Evolutionary conservation across 2,113 vertebrate species (phyloP).

Genomic region (Cochlearius cochlearius): DNA sequence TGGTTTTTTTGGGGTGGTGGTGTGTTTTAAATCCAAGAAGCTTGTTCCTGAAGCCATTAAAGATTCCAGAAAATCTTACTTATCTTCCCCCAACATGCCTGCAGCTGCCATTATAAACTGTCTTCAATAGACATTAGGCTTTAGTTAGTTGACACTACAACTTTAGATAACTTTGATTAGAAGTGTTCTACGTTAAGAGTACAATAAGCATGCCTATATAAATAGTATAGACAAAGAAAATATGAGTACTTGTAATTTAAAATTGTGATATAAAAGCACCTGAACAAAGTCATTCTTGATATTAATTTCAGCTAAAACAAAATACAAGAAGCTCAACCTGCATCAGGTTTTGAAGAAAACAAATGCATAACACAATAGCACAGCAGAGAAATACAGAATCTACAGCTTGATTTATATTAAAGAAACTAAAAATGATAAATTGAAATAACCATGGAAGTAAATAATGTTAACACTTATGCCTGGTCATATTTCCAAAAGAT

Average conservation of each 20-base stretch:
- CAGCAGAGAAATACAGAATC: neutral
- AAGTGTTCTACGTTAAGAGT: neutral
- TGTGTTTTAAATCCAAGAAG: neutral
- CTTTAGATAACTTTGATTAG: neutral
- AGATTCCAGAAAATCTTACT: neutral
- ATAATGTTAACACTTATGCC: neutral
- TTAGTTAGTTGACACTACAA: neutral
- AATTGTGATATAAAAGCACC: neutral
- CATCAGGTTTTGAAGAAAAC: neutral
- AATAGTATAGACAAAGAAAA: neutral
- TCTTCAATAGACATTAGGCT: neutral
- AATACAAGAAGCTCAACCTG: neutral
- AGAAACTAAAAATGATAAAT: neutral
- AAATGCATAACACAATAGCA: neutral
- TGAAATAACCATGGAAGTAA: neutral
- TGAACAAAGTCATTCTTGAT: neutral
- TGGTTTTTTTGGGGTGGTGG: fast-evolving
- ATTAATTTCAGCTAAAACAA: neutral
- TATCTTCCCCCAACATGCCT: neutral
- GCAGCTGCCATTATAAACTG: neutral
- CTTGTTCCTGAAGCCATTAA: neutral
- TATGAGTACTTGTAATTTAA: neutral
- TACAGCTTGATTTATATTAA: neutral
- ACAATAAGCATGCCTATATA: neutral
- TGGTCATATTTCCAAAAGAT: neutral